These are phyloP conservation scores for Thecocarcelia acutangulata DNA, from an alignment of 2,888 invertebrate genomes.

Conservation along the genomic window DNA sequence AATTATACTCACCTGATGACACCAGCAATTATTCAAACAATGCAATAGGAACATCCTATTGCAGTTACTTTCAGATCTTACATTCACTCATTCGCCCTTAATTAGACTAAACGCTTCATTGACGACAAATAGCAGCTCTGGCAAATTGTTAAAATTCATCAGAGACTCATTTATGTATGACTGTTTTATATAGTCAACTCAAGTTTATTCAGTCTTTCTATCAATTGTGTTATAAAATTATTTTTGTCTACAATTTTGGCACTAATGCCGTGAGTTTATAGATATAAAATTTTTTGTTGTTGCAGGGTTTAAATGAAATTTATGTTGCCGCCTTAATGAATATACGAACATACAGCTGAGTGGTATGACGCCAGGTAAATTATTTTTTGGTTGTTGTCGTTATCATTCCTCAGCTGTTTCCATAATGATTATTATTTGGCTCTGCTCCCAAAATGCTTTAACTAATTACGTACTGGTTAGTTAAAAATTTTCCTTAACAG, in stretches of 20 bases:
- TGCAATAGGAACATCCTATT: constrained; percentile 57
- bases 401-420: constrained; percentile 54
- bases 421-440: constrained; percentile 57
- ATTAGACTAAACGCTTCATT: constrained; percentile 55
- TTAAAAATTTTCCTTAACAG: constrained; percentile 39
- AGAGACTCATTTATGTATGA: constrained; percentile 44
- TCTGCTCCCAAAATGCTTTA: constrained; percentile 58
- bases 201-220: constrained; percentile 39
- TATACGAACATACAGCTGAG: neutral
- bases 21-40: constrained; percentile 65
- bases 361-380: constrained; percentile 21
- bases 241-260: constrained; percentile 53
- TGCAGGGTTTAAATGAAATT: constrained; percentile 16
- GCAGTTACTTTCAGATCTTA: constrained; percentile 55
- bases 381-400: constrained; percentile 25
- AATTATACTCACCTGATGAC: constrained; percentile 67
- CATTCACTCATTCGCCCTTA: constrained; percentile 37
- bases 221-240: constrained; percentile 35
- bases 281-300: constrained; percentile 38
- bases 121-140: constrained; percentile 38
- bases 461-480: constrained; percentile 61
- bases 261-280: constrained; percentile 26
- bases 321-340: constrained; percentile 15
- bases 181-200: constrained; percentile 38
- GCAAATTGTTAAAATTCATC: constrained; percentile 52